Evolutionary conservation across 2,888 invertebrate species (phyloP), one percentile per base, ranked within the genome.

Genomic region (Xestia xanthographa): DNA sequence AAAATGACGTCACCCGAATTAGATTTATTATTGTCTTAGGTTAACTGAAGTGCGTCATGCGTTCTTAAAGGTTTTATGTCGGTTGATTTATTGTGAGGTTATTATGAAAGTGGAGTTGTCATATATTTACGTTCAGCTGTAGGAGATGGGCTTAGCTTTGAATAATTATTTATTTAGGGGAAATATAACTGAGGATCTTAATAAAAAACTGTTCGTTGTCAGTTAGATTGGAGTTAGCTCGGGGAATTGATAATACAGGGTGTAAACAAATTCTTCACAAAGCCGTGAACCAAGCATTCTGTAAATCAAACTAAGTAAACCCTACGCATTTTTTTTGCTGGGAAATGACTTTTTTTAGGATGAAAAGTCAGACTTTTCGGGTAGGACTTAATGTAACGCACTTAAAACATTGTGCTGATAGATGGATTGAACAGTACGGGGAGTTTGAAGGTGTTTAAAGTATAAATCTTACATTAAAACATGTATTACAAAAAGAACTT

Each of bases 21-120:
- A 93, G 92, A 94, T 93, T 93, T 94, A 93, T 94, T 92, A 92
- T 93, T 92, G 92, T 92, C 92, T 92, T 90, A 91, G 90, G 90
- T 91, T 91, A 90, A 91, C 88, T 88, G 88, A 88, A 90, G 89
- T 89, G 90, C 90, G 92, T 88, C 92, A 90, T 91, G 91, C 90
- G 91, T 91, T 91, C 90, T 90, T 89, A 90, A 90, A 83, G 90
- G 90, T 92, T 91, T 91, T 90, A 90, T 83, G 86, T 83, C 89
- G 82, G 86, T 84, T 92, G 91, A 94, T 93, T 92, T 92, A 93
- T 93, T 90, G 90, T 90, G 80, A 77, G 20, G 72, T 77, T 82
- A 70, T 82, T 79, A 80, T 84, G 86, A 86, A 79, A 62, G 62
- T 56, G 50, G 12, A 43, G 53, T 48, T 76, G 75, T 74, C 72